Evolutionary conservation across 2,888 invertebrate species (phyloP).

Genomic region (Drosophila mercatorum): DNA sequence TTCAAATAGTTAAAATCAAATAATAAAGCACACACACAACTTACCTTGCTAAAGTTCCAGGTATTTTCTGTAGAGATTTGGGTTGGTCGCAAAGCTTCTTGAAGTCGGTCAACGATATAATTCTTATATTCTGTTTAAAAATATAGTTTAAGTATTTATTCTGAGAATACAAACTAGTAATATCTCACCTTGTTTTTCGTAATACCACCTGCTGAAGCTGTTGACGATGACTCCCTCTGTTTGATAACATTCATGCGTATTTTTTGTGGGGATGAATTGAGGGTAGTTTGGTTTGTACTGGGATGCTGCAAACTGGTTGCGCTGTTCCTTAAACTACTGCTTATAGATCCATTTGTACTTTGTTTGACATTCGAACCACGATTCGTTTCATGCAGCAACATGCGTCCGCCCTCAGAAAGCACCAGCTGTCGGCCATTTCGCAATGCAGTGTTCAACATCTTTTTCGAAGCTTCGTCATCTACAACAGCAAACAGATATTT

Average conservation of each 20-base stretch:
- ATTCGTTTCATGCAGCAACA: conserved; percentile 87
- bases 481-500: not conserved
- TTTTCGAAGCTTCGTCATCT: conserved; percentile 88
- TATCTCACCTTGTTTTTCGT: conserved; percentile 66
- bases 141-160: not conserved
- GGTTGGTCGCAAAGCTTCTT: conserved; percentile 82
- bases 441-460: conserved; percentile 91
- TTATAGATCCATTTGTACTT: conserved; percentile 48
- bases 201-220: conserved; percentile 45
- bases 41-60: conserved; percentile 78
- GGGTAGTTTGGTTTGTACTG: conserved; percentile 36
- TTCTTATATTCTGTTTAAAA: conserved; percentile 81
- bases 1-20: not conserved
- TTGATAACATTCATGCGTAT: conserved; percentile 74
- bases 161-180: no score
- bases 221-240: conserved; percentile 54
- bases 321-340: conserved; percentile 48
- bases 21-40: not conserved
- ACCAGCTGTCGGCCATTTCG: conserved; percentile 94
- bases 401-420: conserved; percentile 92
- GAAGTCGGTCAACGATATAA: conserved; percentile 83
- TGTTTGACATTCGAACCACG: conserved; percentile 44
- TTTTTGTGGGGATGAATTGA: conserved; percentile 61
- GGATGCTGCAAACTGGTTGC: conserved; percentile 37
- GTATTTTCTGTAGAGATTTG: conserved; percentile 80